Conservation (phyloP, 2,113 vertebrate genomes). For the Haliaeetus leucogaster region DNA sequence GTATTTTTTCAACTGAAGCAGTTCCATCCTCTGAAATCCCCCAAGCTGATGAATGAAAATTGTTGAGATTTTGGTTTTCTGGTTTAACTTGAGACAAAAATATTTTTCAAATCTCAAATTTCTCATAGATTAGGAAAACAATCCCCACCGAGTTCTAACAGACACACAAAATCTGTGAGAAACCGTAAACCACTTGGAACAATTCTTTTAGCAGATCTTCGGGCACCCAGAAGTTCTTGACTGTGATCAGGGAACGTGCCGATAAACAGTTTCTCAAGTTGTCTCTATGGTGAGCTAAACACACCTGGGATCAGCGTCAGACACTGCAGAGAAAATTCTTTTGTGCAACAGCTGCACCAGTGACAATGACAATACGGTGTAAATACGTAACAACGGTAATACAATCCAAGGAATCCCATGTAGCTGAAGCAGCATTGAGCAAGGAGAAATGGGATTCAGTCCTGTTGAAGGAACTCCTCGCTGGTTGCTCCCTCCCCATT, state of each 20-base stretch:
- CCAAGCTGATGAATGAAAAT: neutral
- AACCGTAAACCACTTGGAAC: neutral
- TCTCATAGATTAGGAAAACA: neutral
- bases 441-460: neutral
- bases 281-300: neutral
- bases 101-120: neutral
- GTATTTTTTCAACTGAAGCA: neutral
- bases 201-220: neutral
- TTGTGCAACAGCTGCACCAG: too few species aligned
- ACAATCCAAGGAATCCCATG: rapidly evolving
- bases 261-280: neutral
- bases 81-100: neutral
- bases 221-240: neutral
- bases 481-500: rapidly evolving
- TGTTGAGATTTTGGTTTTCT: neutral
- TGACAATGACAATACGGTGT: rapidly evolving
- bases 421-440: neutral
- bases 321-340: neutral
- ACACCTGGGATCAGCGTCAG: neutral
- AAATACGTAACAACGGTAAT: too few species aligned
- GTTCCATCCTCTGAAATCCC: neutral
- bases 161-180: rapidly evolving
- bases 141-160: neutral
- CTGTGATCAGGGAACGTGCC: rapidly evolving
- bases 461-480: neutral